Conservation (phyloP, 2,797 vertebrate species). For the Typhlichthys subterraneus region DNA sequence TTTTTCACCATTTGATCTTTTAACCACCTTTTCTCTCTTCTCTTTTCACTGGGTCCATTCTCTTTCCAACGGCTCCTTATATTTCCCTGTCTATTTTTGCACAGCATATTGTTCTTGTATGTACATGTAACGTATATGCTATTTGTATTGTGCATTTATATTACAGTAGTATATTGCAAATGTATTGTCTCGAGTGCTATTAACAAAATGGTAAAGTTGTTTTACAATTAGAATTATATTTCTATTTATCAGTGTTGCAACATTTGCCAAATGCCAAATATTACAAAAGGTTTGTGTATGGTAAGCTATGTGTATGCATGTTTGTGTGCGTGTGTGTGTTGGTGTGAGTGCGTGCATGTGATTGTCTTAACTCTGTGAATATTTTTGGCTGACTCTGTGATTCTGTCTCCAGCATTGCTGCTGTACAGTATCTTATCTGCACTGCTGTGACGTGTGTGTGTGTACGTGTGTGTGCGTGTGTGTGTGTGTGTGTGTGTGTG, state of each 20-base stretch:
- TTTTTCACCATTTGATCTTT: no score
- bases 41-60: background rate
- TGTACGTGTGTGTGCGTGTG: slow-evolving; percentile 31
- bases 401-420: slow-evolving; percentile 72
- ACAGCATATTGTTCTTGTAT: no score
- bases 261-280: slow-evolving; percentile 50
- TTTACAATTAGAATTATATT: slow-evolving; percentile 8
- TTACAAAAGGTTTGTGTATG: background rate
- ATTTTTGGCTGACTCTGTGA: slow-evolving; percentile 76
- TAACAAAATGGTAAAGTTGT: no score
- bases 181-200: no score
- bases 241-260: slow-evolving; percentile 14
- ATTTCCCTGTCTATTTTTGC: no score
- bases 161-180: no score
- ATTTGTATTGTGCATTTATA: no score
- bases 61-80: background rate
- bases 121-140: no score
- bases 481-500: background rate
- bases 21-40: background rate
- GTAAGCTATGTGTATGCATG: slow-evolving; percentile 34
- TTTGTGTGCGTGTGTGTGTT: slow-evolving; percentile 20
- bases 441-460: slow-evolving; percentile 63
- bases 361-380: slow-evolving; percentile 75
- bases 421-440: slow-evolving; percentile 74
- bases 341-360: slow-evolving; percentile 58